Percentiles rank a stretch among this genome's conserved stretches.
These are phyloP conservation scores for Echinometra lucunter DNA, from an alignment of 53 echinoderm and acorn worm genomes.

Conservation along the genomic window DNA sequence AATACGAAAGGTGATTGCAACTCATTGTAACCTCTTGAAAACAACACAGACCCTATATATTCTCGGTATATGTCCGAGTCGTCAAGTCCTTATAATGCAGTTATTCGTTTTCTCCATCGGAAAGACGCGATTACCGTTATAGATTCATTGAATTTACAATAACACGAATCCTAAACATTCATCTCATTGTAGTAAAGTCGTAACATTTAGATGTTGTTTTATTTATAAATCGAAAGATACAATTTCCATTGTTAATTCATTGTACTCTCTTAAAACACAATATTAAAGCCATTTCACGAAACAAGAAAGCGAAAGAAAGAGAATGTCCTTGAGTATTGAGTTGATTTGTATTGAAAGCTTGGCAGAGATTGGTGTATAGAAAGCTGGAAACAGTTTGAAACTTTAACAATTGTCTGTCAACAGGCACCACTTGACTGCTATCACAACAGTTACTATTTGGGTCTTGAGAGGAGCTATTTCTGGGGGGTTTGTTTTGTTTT, in stretches of 20 bases:
- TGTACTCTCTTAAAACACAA: not conserved
- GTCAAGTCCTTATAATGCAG: not conserved
- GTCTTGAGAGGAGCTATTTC: not conserved
- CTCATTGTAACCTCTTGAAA: too few relatives aligned
- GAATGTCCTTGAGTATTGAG: not conserved
- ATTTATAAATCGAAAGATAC: not conserved
- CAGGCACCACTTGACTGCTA: slow-evolving; percentile 28
- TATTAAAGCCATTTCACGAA: too few relatives aligned
- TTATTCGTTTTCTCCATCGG: too few relatives aligned
- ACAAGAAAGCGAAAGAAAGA: too few relatives aligned
- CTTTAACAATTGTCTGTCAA: slow-evolving; percentile 8
- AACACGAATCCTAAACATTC: not conserved
- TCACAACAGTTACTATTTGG: slow-evolving; percentile 53
- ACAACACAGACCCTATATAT: too few relatives aligned
- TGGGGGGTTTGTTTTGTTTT: not conserved
- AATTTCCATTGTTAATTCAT: not conserved
- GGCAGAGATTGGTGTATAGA: not conserved
- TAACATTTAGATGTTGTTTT: not conserved
- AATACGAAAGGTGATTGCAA: too few relatives aligned
- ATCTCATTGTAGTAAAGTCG: not conserved
- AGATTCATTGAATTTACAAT: not conserved
- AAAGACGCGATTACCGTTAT: too few relatives aligned
- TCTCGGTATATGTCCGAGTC: too few relatives aligned
- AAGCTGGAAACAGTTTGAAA: slow-evolving; percentile 7
- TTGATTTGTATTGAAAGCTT: not conserved